Base-by-base conservation (phyloP, 2,888 invertebrate species). In the Lasiommata megera region DNA sequence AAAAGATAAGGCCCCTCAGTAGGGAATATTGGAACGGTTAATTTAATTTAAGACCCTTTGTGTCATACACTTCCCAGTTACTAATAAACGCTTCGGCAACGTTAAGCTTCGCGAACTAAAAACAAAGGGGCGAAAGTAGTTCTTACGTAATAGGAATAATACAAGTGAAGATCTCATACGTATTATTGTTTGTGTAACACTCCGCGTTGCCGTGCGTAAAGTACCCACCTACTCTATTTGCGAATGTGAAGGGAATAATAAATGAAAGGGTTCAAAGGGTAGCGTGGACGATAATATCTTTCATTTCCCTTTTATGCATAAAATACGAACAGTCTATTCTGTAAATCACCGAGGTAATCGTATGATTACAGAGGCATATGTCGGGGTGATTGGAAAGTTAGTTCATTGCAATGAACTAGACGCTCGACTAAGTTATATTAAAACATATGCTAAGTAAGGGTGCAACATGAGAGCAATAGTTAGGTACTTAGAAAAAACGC, bases 1-100 rank as follows among this genome's bases (percentile, higher is more conserved):
- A 63, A 67, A 67, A 71, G 70, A 77, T 77, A 76, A 75, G 79
- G 78, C 78, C 68, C 73, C 77, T 75, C 77, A 71, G 70, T 65
- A 69, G 78, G 75, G 80, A 82, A 61, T 83, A 85, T 83, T 79
- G 77, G 74, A 70, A 74, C 76, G 53, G 41, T 80, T 81, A 84
- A 84, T 87, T 87, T 83, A 85, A 86, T 85, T 84, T 82, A 80
- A 80, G 80, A 69, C 79, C 84, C 82, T 85, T 85, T 86, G 81
- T 82, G 80, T 74, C 77, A 77, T 77, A 76, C 80, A 81, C 77
- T 81, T 82, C 77, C 80, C 81, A 84, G 81, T 80, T 79, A 75
- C 77, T 78, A 81, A 84, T 82, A 85, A 82, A 84, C 76, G 79
- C 34, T 31, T 31, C 31, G 31, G 8, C 68, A 69, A 70, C 73